phyloP scores from a whole-genome alignment of 2,888 invertebrate genomes.

The Clusia tigrina region DNA sequence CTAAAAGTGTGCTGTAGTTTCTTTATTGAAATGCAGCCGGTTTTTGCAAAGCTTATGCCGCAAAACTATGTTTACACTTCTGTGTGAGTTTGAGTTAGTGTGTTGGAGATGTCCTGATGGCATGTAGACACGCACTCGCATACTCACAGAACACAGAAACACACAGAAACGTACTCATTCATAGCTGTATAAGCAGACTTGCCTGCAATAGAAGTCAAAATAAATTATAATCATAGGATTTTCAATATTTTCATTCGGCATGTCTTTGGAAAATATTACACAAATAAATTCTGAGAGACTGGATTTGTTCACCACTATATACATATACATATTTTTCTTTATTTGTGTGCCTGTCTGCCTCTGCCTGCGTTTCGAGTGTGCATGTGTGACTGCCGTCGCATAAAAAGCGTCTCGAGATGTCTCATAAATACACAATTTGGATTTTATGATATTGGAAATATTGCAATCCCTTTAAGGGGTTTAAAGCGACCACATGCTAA shows the following conservation, averaged over 20 bases:
- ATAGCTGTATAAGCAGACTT: too few relatives aligned
- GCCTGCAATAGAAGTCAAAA: background rate
- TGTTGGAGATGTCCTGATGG: background rate
- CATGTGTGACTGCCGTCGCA: too few relatives aligned
- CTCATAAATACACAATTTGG: too few relatives aligned
- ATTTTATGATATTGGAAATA: too few relatives aligned
- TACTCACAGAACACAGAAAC: too few relatives aligned
- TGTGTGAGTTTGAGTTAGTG: background rate
- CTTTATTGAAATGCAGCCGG: background rate
- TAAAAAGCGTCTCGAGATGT: too few relatives aligned
- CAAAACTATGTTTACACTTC: background rate
- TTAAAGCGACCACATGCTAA: too few relatives aligned
- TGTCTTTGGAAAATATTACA: background rate
- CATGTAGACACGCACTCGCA: conserved; percentile 3
- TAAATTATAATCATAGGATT: conserved; percentile 6
- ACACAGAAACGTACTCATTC: too few relatives aligned
- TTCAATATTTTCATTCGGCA: background rate
- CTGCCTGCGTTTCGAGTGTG: too few relatives aligned
- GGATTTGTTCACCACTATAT: background rate
- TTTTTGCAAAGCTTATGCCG: background rate
- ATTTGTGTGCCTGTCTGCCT: too few relatives aligned
- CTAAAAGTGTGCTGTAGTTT: conserved; percentile 3
- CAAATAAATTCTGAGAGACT: background rate
- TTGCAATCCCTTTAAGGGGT: too few relatives aligned
- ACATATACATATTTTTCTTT: too few relatives aligned